Percentiles rank a stretch among this genome's conserved stretches.
These are phyloP conservation scores for Otocyon megalotis DNA, from an alignment of 2,113 vertebrate genomes.

Conservation along the genomic window DNA sequence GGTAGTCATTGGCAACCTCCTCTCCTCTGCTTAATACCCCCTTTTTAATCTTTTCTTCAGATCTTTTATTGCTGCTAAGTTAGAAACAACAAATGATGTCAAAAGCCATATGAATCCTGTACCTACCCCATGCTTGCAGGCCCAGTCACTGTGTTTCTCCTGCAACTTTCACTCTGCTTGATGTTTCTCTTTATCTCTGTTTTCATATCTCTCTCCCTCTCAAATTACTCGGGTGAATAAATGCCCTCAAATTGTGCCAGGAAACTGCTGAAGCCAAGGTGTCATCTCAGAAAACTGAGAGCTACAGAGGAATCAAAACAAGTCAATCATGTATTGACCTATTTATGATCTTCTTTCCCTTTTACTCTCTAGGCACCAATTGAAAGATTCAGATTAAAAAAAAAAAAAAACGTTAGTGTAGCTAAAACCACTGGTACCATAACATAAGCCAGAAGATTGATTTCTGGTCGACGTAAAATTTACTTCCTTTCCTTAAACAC, in stretches of 20 bases:
- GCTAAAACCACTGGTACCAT: background rate
- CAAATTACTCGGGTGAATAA: constrained; percentile 34
- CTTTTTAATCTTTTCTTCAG: constrained; percentile 25
- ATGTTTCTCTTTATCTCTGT: background rate
- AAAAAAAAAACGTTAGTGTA: background rate
- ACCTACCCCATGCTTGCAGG: background rate
- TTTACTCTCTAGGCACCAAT: constrained; percentile 55
- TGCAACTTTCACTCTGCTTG: background rate
- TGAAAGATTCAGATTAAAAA: constrained; percentile 41
- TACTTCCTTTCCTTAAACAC: background rate
- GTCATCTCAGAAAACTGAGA: constrained; percentile 38
- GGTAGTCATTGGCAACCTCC: background rate
- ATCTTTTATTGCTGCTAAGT: constrained; percentile 15
- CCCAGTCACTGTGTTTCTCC: background rate
- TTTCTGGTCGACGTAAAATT: constrained; percentile 30
- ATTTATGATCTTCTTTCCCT: background rate
- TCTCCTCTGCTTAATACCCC: background rate
- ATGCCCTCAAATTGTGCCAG: constrained; percentile 39
- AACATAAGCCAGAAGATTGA: background rate
- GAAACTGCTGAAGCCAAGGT: constrained; percentile 56
- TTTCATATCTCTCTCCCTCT: background rate
- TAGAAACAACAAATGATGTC: background rate
- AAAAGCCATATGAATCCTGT: background rate
- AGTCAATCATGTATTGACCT: constrained; percentile 53
- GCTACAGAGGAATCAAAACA: constrained; percentile 58